Evolutionary conservation across 1,140 invertebrate species (phyloP).

Genomic region (Stenopsyche tienmushanensis): DNA sequence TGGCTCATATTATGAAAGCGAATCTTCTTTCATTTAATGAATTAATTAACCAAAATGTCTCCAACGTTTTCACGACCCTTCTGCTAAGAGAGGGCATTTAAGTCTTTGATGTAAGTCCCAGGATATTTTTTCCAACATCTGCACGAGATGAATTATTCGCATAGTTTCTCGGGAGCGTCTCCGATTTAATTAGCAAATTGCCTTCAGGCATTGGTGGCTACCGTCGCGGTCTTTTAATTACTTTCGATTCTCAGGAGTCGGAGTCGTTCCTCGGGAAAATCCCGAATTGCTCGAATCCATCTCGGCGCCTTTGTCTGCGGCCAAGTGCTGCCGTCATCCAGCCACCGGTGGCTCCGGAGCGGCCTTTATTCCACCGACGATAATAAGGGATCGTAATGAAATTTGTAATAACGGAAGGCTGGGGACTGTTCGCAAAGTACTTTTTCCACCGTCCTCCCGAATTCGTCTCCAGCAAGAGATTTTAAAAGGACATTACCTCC

Average conservation of each 20-base stretch:
- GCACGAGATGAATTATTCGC: too few relatives aligned
- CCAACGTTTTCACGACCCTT: too few relatives aligned
- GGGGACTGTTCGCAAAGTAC: not conserved
- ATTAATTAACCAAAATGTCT: too few relatives aligned
- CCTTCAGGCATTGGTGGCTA: not conserved
- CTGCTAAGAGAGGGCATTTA: too few relatives aligned
- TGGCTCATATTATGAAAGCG: too few relatives aligned
- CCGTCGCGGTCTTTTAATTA: constrained; percentile 19
- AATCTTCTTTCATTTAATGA: too few relatives aligned
- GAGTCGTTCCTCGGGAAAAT: constrained; percentile 2
- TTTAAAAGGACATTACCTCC: constrained; percentile 9
- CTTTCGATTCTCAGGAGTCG: not conserved
- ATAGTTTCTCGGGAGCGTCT: too few relatives aligned
- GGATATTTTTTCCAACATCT: too few relatives aligned
- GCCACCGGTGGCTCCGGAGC: not conserved
- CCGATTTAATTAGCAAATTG: constrained; percentile 14
- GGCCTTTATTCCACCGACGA: constrained; percentile 1
- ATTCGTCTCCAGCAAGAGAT: not conserved
- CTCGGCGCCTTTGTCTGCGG: constrained; percentile 4
- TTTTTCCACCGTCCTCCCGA: not conserved
- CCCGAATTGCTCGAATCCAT: constrained; percentile 14
- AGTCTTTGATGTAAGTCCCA: too few relatives aligned
- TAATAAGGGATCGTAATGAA: constrained; percentile 32
- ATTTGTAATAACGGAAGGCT: constrained; percentile 23
- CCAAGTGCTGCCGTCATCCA: not conserved